Percentiles rank a stretch among this genome's conserved stretches.
These are phyloP conservation scores for Campylomormyrus tamandua DNA, from an alignment of 2,113 vertebrate genomes.

Conservation along the genomic window DNA sequence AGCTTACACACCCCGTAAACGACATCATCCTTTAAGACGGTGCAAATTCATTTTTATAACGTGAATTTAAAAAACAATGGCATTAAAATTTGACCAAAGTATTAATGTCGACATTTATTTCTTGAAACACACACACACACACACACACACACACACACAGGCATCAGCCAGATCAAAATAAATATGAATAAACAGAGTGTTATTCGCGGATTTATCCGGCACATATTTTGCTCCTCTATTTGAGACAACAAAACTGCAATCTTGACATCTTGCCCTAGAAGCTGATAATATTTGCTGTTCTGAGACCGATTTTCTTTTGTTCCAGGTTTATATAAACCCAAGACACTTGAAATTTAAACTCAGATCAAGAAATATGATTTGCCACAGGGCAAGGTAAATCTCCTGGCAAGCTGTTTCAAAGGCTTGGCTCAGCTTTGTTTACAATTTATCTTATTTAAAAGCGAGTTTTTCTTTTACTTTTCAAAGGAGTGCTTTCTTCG, in stretches of 20 bases:
- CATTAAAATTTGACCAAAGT: neutral
- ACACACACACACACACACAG: neutral
- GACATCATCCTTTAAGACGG: neutral
- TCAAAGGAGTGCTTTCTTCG: constrained; percentile 62
- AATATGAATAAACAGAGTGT: constrained; percentile 52
- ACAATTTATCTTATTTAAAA: constrained; percentile 77
- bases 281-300: constrained; percentile 70
- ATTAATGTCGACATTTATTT: neutral
- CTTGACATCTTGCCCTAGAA: constrained; percentile 69
- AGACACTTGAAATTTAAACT: constrained; percentile 76
- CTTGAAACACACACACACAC: neutral
- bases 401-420: constrained; percentile 70
- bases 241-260: constrained; percentile 69
- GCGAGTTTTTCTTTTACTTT: constrained; percentile 67
- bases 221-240: constrained; percentile 51
- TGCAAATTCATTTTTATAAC: neutral
- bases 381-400: constrained; percentile 74
- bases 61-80: neutral
- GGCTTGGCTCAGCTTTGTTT: constrained; percentile 72
- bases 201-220: constrained; percentile 61
- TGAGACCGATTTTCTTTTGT: constrained; percentile 69
- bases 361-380: constrained; percentile 72
- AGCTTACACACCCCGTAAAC: neutral
- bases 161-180: constrained; percentile 48
- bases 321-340: constrained; percentile 68